Base-by-base conservation (phyloP, 2,888 invertebrate genomes). In the Trichopoda pennipes region DNA sequence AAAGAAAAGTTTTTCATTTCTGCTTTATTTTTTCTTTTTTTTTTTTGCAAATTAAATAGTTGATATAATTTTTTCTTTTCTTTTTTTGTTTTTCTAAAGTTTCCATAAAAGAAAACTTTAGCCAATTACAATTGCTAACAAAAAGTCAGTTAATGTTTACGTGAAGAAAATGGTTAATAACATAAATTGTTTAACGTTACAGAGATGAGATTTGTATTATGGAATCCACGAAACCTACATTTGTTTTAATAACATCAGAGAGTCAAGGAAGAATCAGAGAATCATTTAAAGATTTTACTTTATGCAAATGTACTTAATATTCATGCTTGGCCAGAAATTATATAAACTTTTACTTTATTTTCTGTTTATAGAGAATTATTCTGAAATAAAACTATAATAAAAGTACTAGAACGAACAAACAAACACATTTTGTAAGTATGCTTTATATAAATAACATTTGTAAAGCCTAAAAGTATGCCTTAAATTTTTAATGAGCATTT, bases 91-190 rank as follows among this genome's bases (percentile, higher is more conserved):
- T 2, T 28, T 28, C 3, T 28, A 4, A 6, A 28, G 28, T 38
- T 38, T 38, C 12, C 12, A 38, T 12, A 12, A 12, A 66, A 38
- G 10, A 51, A 56, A 69, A 61, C 19, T 47, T 53, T 35, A 44
- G 35, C 44, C 56, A 66, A 63, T 47, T 47, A 55, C 53, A 47
- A 49, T 51, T 58, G 21, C 12, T 49, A 23, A 56, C 49, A 77
- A 77, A 77, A 77, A 69, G 49, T 53, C 56, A 81, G 49, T 77
- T 77, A 73, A 77, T 68, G 56, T 35, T 63, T 69, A 81, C 81
- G 81, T 73, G 81, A 63, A 49, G 53, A 56, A 76, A 77, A 68
- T 81, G 55, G 44, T 68, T 77, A 76, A 81, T 64, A 51, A 70
- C 58, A 28, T 42, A 55, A 55, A 38, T 38, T 12, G 38, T 38